Conservation (phyloP, 1,140 invertebrate genomes). For the Bombus breviceps region DNA sequence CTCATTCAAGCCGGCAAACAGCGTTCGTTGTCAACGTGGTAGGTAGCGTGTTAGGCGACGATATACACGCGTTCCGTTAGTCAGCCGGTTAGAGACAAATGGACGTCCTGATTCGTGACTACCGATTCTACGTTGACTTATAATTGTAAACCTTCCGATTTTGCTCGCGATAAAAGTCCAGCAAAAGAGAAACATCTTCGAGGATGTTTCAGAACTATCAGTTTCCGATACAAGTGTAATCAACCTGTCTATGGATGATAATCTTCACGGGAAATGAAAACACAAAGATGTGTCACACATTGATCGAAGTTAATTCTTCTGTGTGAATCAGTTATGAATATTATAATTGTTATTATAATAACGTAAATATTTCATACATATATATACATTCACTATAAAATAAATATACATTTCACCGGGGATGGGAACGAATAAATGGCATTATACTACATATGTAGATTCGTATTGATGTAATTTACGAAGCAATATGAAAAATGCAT, state of each 20-base stretch:
- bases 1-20: slow-evolving; percentile 60
- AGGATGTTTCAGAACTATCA: neutral
- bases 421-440: too few relatives aligned
- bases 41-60: slow-evolving; percentile 63
- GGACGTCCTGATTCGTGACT: slow-evolving; percentile 63
- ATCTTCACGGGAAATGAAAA: neutral
- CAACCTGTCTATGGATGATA: neutral
- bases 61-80: slow-evolving; percentile 73
- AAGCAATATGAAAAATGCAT: too few relatives aligned
- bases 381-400: too few relatives aligned
- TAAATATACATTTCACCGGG: too few relatives aligned
- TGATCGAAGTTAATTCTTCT: too few relatives aligned
- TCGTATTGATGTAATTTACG: too few relatives aligned
- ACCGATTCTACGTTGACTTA: slow-evolving; percentile 56
- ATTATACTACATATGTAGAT: too few relatives aligned
- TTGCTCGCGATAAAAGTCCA: neutral
- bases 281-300: too few relatives aligned
- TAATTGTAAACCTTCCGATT: slow-evolving; percentile 52
- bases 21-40: slow-evolving; percentile 66
- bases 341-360: too few relatives aligned
- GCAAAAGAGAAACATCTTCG: neutral
- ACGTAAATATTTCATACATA: too few relatives aligned
- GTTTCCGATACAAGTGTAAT: neutral
- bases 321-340: too few relatives aligned
- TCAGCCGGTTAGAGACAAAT: slow-evolving; percentile 64